Percentiles rank a stretch among this genome's conserved stretches.
These are phyloP conservation scores for Grus americana DNA, from an alignment of 2,113 vertebrate genomes.

Conservation along the genomic window DNA sequence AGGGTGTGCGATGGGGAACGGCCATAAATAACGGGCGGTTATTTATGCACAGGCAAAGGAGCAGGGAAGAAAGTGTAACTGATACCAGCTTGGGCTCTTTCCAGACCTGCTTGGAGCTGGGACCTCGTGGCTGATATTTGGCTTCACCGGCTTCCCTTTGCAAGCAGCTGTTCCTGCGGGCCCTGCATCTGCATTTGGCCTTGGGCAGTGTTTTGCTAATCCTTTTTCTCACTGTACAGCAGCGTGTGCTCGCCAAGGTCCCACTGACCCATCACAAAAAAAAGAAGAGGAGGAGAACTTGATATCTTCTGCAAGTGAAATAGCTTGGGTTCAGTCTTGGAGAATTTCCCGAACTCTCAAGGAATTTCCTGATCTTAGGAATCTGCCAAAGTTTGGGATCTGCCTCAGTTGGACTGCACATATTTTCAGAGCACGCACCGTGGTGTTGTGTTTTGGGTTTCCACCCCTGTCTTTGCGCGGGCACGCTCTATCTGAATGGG, in stretches of 20 bases:
- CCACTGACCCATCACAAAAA: slow-evolving; percentile 29
- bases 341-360: slow-evolving; percentile 58
- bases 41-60: slow-evolving; percentile 3
- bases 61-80: background rate
- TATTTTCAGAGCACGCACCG: background rate
- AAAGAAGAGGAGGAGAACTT: background rate
- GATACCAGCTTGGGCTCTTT: slow-evolving; percentile 42
- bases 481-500: background rate
- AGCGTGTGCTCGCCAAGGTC: slow-evolving; percentile 17
- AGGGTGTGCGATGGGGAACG: background rate
- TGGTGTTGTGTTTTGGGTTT: background rate
- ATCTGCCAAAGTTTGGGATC: slow-evolving; percentile 50
- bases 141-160: background rate
- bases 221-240: slow-evolving; percentile 8
- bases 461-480: background rate
- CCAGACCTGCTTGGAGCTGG: slow-evolving; percentile 31
- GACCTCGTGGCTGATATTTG: slow-evolving; percentile 11
- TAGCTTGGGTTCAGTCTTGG: slow-evolving; percentile 51
- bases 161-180: slow-evolving; percentile 51
- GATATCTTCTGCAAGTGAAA: slow-evolving; percentile 56
- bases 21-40: background rate
- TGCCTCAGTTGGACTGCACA: background rate
- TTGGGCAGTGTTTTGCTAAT: background rate
- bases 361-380: slow-evolving; percentile 68
- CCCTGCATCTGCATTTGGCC: slow-evolving; percentile 38